These are phyloP conservation scores for Agonopterix subpropinquella DNA, from an alignment of 2,888 invertebrate genomes.

Conservation along the genomic window DNA sequence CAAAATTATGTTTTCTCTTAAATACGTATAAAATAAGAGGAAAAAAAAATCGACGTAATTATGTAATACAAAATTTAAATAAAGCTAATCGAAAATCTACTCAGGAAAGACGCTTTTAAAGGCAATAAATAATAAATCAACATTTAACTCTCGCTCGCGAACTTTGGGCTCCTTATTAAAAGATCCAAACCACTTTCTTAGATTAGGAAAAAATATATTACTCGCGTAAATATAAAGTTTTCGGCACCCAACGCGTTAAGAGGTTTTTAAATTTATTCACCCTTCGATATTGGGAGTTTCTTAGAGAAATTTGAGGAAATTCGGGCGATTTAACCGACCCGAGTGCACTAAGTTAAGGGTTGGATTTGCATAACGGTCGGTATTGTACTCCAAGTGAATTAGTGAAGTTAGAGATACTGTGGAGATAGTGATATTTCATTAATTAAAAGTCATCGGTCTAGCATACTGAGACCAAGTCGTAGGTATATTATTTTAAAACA, in stretches of 20 bases:
- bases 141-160: constrained; percentile 19
- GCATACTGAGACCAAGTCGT: too few species aligned
- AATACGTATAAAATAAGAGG: too few species aligned
- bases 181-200: constrained; percentile 31
- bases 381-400: constrained; percentile 1
- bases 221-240: constrained; percentile 57
- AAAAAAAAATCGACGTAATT: too few species aligned
- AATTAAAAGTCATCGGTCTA: too few species aligned
- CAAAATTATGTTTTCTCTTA: too few species aligned
- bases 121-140: constrained; percentile 22
- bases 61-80: too few species aligned
- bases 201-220: constrained; percentile 42
- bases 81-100: too few species aligned
- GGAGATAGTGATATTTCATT: too few species aligned
- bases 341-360: constrained; percentile 65
- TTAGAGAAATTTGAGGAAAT: constrained; percentile 47
- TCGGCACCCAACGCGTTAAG: constrained; percentile 39
- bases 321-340: constrained; percentile 62
- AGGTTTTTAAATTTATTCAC: constrained; percentile 74
- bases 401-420: not conserved
- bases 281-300: constrained; percentile 54
- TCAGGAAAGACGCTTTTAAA: too few species aligned
- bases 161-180: constrained; percentile 30
- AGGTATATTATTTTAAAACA: too few species aligned
- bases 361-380: constrained; percentile 65